Evolutionary conservation across 2,888 invertebrate species (phyloP), one percentile per base, ranked within the genome.

Genomic region (Malachius bipustulatus): DNA sequence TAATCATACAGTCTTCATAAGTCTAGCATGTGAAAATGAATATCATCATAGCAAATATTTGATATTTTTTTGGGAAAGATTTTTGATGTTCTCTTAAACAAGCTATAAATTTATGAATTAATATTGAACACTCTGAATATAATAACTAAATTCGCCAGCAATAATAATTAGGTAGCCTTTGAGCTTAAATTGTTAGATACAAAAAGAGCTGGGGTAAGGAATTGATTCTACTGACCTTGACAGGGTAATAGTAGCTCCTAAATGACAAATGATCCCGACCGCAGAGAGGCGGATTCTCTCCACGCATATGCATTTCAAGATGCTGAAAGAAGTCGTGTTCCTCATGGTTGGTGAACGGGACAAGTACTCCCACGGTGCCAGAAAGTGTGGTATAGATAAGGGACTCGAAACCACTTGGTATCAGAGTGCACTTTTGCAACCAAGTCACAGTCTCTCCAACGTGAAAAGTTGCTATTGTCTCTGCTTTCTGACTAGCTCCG

Each of bases 291-390:
- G 93, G 75, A 63, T 94, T 85, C 62, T 98, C 97, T 44, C 91
- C 88, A 34, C 98, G 70, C 91, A 99, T 91, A 61, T 99, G 96
- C 97, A 99, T 98, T 64, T 98, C 98, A 43, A 98, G 67, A 65
- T 97, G 94, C 58, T 97, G 96, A 68, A 98, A 98, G 62, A 98
- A 97, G 59, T 98, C 98, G 51, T 93, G 94, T 62, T 98, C 97
- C 67, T 97, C 94, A 50, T 90, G 79, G 11, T 90, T 89, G 0
- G 91, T 90, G 55, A 96, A 94, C 0, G 94, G 91, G 12, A 94
- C 82, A 26, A 96, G 68, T 4, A 91, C 90, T 1, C 94, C 94
- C 0, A 96, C 83, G 0, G 89, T 79, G 2, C 96, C 98, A 40
- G 93, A 89, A 9, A 98, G 60, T 0, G 97, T 96, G 0, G 96